phyloP scores from a whole-genome alignment of 2,797 vertebrate genomes.

The Amblyopsis hoosieri region DNA sequence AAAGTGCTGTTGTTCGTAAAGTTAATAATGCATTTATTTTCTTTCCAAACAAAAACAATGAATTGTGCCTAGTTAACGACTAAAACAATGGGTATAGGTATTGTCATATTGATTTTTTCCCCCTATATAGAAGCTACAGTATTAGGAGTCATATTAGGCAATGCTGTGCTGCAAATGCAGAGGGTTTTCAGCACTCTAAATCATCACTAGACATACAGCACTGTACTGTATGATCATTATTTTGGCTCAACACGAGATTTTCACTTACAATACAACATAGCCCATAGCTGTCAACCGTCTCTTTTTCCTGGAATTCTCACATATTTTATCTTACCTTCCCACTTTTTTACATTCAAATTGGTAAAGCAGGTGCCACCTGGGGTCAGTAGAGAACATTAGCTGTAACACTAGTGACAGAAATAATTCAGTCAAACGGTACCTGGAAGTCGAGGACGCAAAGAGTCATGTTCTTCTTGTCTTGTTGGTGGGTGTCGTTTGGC shows the following conservation, averaged over 20 bases:
- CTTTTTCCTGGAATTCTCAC: too few species aligned
- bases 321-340: too few species aligned
- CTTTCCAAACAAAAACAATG: slow-evolving; percentile 49
- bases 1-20: slow-evolving; percentile 60
- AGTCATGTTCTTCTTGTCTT: too few species aligned
- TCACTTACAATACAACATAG: slow-evolving; percentile 23
- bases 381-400: too few species aligned
- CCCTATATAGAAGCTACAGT: slow-evolving; percentile 13
- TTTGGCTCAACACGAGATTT: slow-evolving; percentile 35
- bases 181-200: slow-evolving; percentile 27
- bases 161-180: slow-evolving; percentile 6
- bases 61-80: slow-evolving; percentile 36
- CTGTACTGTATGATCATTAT: slow-evolving; percentile 15
- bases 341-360: too few species aligned
- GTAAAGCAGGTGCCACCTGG: too few species aligned
- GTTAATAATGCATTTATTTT: slow-evolving; percentile 65
- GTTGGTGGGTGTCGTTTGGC: too few species aligned
- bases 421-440: too few species aligned
- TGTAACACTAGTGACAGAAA: too few species aligned
- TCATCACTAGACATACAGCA: slow-evolving; percentile 19
- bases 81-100: slow-evolving; percentile 7
- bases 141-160: slow-evolving; percentile 5
- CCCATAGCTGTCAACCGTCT: too few species aligned
- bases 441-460: too few species aligned
- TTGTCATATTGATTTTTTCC: slow-evolving; percentile 14